These are phyloP conservation scores for Holocentrus rufus DNA, from an alignment of 2,797 vertebrate species.

Conservation along the genomic window DNA sequence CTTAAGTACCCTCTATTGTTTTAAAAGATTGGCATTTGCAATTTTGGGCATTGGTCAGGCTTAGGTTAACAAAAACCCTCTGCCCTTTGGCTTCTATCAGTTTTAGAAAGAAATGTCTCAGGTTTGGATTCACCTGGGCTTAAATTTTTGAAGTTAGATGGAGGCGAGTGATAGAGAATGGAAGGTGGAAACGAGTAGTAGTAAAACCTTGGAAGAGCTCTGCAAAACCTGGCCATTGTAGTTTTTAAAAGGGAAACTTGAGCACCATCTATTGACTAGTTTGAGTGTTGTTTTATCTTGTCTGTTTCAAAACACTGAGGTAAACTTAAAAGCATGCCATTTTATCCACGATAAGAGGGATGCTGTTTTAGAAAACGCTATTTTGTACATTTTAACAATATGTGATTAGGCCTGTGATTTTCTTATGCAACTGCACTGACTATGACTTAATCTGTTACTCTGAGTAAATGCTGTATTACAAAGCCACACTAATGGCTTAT, in stretches of 20 bases:
- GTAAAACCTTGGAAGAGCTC: too few species aligned
- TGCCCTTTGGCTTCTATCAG: background rate
- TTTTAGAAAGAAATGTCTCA: constrained; percentile 14
- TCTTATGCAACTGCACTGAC: constrained; percentile 50
- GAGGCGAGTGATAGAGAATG: too few species aligned
- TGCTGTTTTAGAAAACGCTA: constrained; percentile 29
- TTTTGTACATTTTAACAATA: constrained; percentile 38
- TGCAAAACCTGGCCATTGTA: constrained; percentile 7
- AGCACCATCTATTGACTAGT: constrained; percentile 14
- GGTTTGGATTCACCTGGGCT: constrained; percentile 16
- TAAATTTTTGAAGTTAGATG: background rate
- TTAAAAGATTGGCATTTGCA: background rate
- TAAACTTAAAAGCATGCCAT: constrained; percentile 23
- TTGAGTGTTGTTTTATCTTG: background rate
- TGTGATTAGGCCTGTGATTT: constrained; percentile 22
- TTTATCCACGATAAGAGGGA: constrained; percentile 22
- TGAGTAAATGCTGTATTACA: constrained; percentile 18
- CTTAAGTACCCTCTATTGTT: constrained; percentile 20
- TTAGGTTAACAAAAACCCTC: background rate
- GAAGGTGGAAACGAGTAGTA: too few species aligned
- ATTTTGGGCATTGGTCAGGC: background rate
- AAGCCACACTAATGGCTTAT: constrained; percentile 20
- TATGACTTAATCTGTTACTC: constrained; percentile 34
- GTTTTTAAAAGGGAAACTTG: constrained; percentile 41
- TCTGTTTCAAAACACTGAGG: constrained; percentile 13